Conservation (phyloP, 2,888 invertebrate genomes). For the Gymnoscelis rufifasciata region DNA sequence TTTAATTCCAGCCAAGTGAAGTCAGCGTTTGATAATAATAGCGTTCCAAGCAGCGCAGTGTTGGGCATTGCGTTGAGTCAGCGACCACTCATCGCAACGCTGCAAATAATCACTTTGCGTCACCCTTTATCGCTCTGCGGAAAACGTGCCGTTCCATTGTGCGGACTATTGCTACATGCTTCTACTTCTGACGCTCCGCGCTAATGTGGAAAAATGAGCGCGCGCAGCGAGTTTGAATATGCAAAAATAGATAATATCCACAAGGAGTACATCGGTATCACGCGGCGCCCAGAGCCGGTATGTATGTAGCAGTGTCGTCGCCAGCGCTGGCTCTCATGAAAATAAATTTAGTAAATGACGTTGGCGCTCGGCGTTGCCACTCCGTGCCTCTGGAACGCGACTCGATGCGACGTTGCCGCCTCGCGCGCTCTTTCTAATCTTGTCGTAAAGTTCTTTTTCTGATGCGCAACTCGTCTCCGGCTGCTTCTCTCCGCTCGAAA, state of each 20-base stretch:
- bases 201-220: conserved; percentile 45
- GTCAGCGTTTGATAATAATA: conserved; percentile 29
- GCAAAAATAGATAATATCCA: conserved; percentile 62
- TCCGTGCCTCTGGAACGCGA: conserved; percentile 70
- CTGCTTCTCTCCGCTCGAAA: conserved; percentile 71
- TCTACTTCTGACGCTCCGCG: conserved; percentile 29
- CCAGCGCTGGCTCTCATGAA: conserved; percentile 76
- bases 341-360: conserved; percentile 80
- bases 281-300: conserved; percentile 40
- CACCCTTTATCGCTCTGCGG: conserved; percentile 70
- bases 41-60: conserved; percentile 22
- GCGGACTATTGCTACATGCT: conserved; percentile 43
- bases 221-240: conserved; percentile 49
- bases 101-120: conserved; percentile 78
- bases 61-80: conserved; percentile 63
- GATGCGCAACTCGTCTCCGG: conserved; percentile 71
- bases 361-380: conserved; percentile 71
- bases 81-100: conserved; percentile 70
- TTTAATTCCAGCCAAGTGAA: conserved; percentile 9
- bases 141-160: conserved; percentile 65
- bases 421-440: conserved; percentile 78
- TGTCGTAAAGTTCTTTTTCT: conserved; percentile 80
- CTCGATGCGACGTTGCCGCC: conserved; percentile 70
- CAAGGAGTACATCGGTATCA: conserved; percentile 56
- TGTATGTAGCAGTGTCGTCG: conserved; percentile 63